phyloP scores from a whole-genome alignment of 2,113 vertebrate genomes.

The Eretmochelys imbricata region DNA sequence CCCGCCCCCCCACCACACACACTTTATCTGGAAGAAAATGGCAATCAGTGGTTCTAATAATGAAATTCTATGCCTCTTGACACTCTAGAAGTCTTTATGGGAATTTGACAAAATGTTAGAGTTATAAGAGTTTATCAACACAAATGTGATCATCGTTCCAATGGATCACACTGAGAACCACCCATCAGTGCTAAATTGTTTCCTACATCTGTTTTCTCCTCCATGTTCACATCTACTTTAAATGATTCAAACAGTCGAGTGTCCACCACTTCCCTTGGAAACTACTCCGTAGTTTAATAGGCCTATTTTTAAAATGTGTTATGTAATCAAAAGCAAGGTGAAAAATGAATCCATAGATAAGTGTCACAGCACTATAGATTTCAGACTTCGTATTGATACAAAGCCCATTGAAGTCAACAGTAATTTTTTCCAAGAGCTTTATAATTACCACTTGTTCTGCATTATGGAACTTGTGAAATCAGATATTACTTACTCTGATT shows the following conservation, averaged over 20 bases:
- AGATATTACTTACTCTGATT: background rate
- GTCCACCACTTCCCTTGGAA: background rate
- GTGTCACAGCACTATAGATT: background rate
- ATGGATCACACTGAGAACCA: background rate
- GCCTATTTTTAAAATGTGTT: background rate
- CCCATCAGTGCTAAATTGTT: background rate
- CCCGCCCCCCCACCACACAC: background rate
- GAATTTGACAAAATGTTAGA: background rate
- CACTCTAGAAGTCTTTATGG: background rate
- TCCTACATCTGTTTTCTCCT: background rate
- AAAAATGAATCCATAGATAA: background rate
- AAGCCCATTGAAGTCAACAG: background rate
- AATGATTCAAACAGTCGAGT: background rate
- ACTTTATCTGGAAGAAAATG: too few relatives aligned
- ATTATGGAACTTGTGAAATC: background rate
- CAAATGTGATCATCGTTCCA: background rate
- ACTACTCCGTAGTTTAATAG: background rate
- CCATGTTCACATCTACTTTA: background rate
- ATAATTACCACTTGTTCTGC: background rate
- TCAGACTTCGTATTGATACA: background rate
- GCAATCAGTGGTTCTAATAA: background rate
- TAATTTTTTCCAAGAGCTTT: background rate
- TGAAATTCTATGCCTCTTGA: background rate
- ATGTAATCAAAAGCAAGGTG: background rate
- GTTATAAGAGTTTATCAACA: background rate